Percentiles rank a stretch among this genome's conserved stretches.
These are phyloP conservation scores for Gryon sp. DNA, from an alignment of 1,140 invertebrate genomes.

Conservation along the genomic window DNA sequence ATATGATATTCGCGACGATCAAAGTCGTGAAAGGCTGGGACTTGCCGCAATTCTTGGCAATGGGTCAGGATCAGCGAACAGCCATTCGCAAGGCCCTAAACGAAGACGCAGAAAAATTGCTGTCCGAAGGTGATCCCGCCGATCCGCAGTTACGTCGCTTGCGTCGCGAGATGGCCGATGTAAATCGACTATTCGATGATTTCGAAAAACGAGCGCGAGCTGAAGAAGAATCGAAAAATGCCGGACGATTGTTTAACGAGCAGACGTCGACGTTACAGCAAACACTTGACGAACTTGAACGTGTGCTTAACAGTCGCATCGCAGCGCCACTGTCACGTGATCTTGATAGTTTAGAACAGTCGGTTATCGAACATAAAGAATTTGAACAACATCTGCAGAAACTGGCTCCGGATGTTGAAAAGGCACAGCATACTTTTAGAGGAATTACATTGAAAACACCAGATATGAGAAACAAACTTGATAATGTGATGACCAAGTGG, in stretches of 20 bases:
- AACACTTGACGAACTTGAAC: constrained; percentile 91
- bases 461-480: constrained; percentile 92
- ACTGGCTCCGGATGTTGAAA: constrained; percentile 89
- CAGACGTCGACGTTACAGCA: constrained; percentile 89
- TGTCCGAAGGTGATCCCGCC: constrained; percentile 94
- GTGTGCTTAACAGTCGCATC: constrained; percentile 88
- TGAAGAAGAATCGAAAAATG: constrained; percentile 93
- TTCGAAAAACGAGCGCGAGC: constrained; percentile 92
- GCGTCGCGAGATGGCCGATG: constrained; percentile 95
- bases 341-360: constrained; percentile 90
- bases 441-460: constrained; percentile 92
- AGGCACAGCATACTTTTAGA: constrained; percentile 90
- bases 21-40: constrained; percentile 97
- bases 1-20: constrained; percentile 99
- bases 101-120: constrained; percentile 96
- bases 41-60: constrained; percentile 93
- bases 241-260: constrained; percentile 91
- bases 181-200: constrained; percentile 96
- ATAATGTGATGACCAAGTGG: constrained; percentile 94
- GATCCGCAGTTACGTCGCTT: constrained; percentile 94
- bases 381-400: constrained; percentile 87
- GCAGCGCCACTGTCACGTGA: constrained; percentile 90
- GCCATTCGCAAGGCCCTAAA: constrained; percentile 96
- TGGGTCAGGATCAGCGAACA: constrained; percentile 96
- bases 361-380: constrained; percentile 93